Evolutionary conservation across 1,140 invertebrate genomes (phyloP).

Genomic region (Aleiodes sp.): DNA sequence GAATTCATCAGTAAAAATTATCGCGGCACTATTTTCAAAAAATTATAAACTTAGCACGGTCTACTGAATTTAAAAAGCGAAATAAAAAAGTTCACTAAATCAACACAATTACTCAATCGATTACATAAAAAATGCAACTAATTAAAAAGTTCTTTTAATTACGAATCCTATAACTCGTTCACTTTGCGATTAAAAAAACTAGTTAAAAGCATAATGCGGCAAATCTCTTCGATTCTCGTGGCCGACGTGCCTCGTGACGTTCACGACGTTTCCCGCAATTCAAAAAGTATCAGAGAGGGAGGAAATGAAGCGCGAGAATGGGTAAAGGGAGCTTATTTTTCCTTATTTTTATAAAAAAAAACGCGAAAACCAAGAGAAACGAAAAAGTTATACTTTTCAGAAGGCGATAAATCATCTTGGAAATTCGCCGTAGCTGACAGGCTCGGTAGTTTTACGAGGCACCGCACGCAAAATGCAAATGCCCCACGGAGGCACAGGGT

Average conservation of each 20-base stretch:
- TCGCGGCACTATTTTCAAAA: no score
- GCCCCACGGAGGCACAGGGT: constrained; percentile 33
- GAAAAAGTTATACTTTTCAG: constrained; percentile 59
- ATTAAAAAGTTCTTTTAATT: no score
- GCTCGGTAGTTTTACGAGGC: constrained; percentile 61
- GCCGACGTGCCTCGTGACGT: background rate
- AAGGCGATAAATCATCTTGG: constrained; percentile 61
- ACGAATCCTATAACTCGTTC: no score
- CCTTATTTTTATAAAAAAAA: no score
- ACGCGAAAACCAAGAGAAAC: constrained; percentile 41
- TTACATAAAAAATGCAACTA: no score
- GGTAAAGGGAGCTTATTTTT: no score
- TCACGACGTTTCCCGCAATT: background rate
- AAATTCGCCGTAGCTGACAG: constrained; percentile 60
- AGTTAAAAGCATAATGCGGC: background rate
- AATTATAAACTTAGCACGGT: no score
- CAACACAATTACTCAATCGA: no score
- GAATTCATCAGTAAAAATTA: no score
- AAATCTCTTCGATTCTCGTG: background rate
- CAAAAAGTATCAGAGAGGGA: background rate
- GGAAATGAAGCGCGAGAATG: background rate
- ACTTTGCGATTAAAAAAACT: no score
- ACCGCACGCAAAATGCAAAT: constrained; percentile 63
- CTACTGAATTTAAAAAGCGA: no score
- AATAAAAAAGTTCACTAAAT: no score